Conservation (phyloP, 2,797 vertebrate genomes). For the Buphagus erythrorhynchus region DNA sequence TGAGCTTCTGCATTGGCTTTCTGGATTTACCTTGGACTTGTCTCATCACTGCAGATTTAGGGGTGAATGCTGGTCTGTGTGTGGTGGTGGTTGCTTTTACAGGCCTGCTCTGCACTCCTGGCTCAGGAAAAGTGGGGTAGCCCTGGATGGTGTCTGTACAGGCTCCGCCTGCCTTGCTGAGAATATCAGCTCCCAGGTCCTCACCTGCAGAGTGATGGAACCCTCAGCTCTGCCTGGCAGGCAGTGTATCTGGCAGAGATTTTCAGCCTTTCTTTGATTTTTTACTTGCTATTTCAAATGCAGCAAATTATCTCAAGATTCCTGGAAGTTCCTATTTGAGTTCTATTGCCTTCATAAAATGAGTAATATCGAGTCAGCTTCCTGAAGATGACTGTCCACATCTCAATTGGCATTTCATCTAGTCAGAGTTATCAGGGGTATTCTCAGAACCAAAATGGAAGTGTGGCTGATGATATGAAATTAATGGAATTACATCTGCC, state of each 20-base stretch:
- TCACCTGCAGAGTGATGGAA: neutral
- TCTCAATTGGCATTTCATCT: neutral
- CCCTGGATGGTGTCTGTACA: neutral
- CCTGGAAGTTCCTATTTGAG: neutral
- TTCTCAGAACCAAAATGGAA: neutral
- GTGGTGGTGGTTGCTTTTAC: neutral
- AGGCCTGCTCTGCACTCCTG: neutral
- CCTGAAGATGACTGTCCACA: neutral
- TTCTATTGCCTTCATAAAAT: neutral
- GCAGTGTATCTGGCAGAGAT: neutral
- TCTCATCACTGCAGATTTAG: accelerated
- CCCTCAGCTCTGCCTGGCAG: neutral
- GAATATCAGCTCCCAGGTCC: neutral
- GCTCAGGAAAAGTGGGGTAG: neutral
- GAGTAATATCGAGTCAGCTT: neutral
- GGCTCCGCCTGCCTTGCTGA: neutral
- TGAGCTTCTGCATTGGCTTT: neutral
- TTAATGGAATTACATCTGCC: neutral
- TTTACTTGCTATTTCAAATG: neutral
- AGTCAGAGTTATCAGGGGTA: neutral
- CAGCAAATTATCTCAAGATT: neutral
- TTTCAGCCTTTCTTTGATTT: neutral
- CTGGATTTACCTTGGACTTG: neutral
- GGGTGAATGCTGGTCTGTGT: neutral
- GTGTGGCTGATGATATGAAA: neutral